A percentile compares a stretch with the other conserved stretches of the same genome.
These are phyloP conservation scores for Drosophila carrolli DNA, from an alignment of 1,140 invertebrate genomes.

Conservation along the genomic window DNA sequence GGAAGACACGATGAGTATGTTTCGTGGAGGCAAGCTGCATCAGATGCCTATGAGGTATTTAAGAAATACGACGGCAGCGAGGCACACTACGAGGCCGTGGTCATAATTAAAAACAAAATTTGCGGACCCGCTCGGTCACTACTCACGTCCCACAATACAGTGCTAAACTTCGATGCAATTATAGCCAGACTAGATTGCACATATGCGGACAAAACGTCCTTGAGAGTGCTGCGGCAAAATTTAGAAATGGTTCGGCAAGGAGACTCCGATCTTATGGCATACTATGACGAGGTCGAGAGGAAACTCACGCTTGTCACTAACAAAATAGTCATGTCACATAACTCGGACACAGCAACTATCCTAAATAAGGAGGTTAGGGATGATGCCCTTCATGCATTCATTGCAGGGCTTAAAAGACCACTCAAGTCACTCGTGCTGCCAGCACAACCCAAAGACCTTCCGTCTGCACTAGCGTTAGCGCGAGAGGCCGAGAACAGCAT, in stretches of 20 bases:
- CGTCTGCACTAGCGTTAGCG: no score
- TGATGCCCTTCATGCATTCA: no score
- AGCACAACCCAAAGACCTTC: no score
- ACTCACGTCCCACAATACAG: neutral
- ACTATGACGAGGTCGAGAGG: constrained; percentile 4
- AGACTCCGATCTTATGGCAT: constrained; percentile 3
- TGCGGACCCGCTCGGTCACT: neutral
- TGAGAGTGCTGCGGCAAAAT: neutral
- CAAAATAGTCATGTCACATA: no score
- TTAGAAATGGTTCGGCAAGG: constrained; percentile 3
- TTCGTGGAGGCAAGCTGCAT: constrained; percentile 8
- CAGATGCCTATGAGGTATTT: constrained; percentile 13
- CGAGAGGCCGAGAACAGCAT: no score
- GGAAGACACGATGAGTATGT: constrained; percentile 11
- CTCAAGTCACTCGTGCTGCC: no score
- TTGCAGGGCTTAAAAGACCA: no score
- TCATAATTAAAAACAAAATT: constrained; percentile 13
- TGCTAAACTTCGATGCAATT: constrained; percentile 5
- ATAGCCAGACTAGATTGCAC: constrained; percentile 1
- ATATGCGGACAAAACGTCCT: constrained; percentile 12
- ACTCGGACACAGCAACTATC: no score
- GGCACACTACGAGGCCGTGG: constrained; percentile 7
- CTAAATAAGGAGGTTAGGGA: no score
- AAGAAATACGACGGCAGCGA: constrained; percentile 11
- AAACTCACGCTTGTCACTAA: neutral